Evolutionary conservation across 2,888 invertebrate species (phyloP).

Genomic region (Diaperis boleti): DNA sequence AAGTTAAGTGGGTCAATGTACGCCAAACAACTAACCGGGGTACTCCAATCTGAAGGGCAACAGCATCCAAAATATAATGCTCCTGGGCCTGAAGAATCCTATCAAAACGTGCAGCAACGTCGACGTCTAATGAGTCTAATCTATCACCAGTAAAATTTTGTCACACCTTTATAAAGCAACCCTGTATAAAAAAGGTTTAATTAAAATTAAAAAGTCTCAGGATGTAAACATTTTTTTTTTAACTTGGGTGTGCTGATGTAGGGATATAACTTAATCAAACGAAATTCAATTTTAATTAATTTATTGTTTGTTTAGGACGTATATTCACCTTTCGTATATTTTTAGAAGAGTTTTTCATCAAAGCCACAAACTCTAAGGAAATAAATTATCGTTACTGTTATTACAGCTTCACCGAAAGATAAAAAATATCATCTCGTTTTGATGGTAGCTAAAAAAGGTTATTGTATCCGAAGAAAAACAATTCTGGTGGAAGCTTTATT

Average conservation of each 20-base stretch:
- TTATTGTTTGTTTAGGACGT: constrained; percentile 34
- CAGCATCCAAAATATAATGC: not conserved
- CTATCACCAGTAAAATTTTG: too few relatives aligned
- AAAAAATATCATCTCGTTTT: constrained; percentile 16
- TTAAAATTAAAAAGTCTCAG: not conserved
- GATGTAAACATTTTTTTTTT: constrained; percentile 21
- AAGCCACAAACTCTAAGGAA: constrained; percentile 11
- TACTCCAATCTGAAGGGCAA: too few relatives aligned
- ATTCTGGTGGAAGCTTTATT: constrained; percentile 35
- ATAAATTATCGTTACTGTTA: constrained; percentile 22
- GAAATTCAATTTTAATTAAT: constrained; percentile 32
- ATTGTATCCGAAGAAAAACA: constrained; percentile 28
- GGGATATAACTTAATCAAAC: constrained; percentile 27
- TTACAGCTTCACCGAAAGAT: constrained; percentile 13
- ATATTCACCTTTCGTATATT: constrained; percentile 21
- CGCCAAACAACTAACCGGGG: too few relatives aligned
- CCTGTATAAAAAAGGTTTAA: not conserved
- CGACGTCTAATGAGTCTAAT: too few relatives aligned
- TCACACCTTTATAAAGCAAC: too few relatives aligned
- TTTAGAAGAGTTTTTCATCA: constrained; percentile 17
- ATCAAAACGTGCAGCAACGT: too few relatives aligned
- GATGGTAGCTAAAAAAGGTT: constrained; percentile 25
- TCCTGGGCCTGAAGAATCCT: too few relatives aligned
- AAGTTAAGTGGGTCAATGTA: too few relatives aligned
- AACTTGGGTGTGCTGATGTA: constrained; percentile 11